Percentiles rank a stretch among this genome's conserved stretches.
These are phyloP conservation scores for Pseudopleuronectes americanus DNA, from an alignment of 2,797 vertebrate genomes.

Conservation along the genomic window DNA sequence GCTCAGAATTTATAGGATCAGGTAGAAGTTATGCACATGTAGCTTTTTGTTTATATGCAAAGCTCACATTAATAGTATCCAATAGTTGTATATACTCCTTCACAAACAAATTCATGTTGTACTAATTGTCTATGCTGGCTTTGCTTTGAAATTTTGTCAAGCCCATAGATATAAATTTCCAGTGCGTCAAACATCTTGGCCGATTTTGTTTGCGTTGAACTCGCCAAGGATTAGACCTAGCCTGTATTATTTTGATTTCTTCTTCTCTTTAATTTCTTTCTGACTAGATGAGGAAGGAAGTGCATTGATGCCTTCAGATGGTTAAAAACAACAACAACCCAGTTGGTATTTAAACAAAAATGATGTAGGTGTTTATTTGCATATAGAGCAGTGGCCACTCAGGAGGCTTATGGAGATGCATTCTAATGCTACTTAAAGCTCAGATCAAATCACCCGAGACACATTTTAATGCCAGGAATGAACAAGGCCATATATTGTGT, in stretches of 20 bases:
- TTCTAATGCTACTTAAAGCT: neutral
- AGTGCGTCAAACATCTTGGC: no score
- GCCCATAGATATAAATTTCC: no score
- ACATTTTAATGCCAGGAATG: neutral
- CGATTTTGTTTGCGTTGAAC: neutral
- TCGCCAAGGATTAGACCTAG: neutral
- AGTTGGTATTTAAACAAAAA: neutral
- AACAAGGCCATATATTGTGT: neutral
- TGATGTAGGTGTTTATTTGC: neutral
- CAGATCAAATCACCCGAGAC: neutral
- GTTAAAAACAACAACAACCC: neutral
- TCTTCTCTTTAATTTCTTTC: neutral
- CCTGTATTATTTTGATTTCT: neutral
- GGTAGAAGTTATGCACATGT: constrained; percentile 17
- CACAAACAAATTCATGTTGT: neutral
- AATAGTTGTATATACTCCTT: no score
- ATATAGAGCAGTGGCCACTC: neutral
- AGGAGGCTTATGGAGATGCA: neutral
- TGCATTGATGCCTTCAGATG: neutral
- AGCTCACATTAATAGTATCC: no score
- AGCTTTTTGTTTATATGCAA: neutral
- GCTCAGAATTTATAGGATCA: constrained; percentile 26
- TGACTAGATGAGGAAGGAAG: neutral
- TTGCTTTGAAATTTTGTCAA: no score
- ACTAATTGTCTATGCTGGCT: no score